Base-by-base conservation (phyloP, 2,888 invertebrate genomes). In the Neria commutata region DNA sequence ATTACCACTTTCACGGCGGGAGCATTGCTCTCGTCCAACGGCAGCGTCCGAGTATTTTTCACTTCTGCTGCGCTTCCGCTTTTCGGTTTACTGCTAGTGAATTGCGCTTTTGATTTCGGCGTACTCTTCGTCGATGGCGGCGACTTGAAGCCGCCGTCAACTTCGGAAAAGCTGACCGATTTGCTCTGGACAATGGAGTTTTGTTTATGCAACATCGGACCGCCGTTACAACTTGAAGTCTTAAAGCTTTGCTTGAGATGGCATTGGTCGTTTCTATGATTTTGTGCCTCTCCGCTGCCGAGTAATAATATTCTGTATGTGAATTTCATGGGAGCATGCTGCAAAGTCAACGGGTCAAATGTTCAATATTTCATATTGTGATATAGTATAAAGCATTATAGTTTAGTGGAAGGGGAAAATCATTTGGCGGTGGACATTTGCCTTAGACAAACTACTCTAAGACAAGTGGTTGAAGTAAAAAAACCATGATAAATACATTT, bases 311-410 rank as follows among this genome's bases (percentile, higher is more conserved):
- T 87, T 46, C 86, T 84, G 75, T 88, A 89, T 77, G 85, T 86
- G 75, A 89, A 87, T 58, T 86, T 81, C 85, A 89, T 85, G 14
- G 89, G 89, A 55, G 85, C 85, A 46, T 84, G 83, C 89, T 89
- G 81, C 29, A 66, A 59, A 61, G 45, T n/a, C n/a, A n/a, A n/a
- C n/a, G n/a, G n/a, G n/a, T n/a, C n/a, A n/a, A n/a, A n/a, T n/a
- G n/a, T n/a, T n/a, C n/a, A n/a, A n/a, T n/a, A n/a, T n/a, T n/a
- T n/a, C n/a, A n/a, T n/a, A n/a, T n/a, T n/a, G n/a, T n/a, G n/a
- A n/a, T n/a, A n/a, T n/a, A n/a, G n/a, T n/a, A n/a, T n/a, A n/a
- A n/a, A n/a, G n/a, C n/a, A n/a, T n/a, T n/a, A n/a, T n/a, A n/a
- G n/a, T n/a, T n/a, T n/a, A n/a, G n/a, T n/a, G n/a, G n/a, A n/a